Evolutionary conservation across 1,140 invertebrate genomes (phyloP), one percentile per base, ranked within the genome.

Genomic region (Dryas iulia): DNA sequence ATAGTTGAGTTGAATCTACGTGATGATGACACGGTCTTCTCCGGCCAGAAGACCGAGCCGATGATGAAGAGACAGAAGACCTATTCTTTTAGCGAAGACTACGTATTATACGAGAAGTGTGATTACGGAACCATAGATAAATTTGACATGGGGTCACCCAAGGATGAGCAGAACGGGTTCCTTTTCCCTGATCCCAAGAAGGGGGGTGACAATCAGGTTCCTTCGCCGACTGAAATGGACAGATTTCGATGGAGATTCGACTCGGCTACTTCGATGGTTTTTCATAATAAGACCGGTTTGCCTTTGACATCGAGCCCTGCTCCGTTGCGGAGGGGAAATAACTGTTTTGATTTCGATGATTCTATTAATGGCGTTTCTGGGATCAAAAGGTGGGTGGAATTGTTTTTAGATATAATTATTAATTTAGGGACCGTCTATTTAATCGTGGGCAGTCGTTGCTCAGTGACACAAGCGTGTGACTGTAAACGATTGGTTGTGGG

Each of bases 301-400:
- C 97, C 97, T 0, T 89, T 97, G n/a, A 97, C 96, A 1, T 97
- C 96, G 10, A 97, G 96, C 87, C 97, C 97, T 0, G 97, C 97
- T 11, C 97, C 97, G 0, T 86, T 97, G 5, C 82, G 96, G 75
- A 94, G 95, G 83, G 95, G 95, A 1, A 95, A 94, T 69, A 94
- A 94, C 59, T 94, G 95, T 74, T 98, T 98, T 87, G 96, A 97
- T 81, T 98, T 96, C 81, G 97, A 98, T 88, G 96, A 95, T 78
- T 95, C 94, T 28, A 93, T 98, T 53, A 96, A 95, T 77, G 95
- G 94, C 64, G 95, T 96, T 25, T 96, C 95, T 62, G 96, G 96
- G 10, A 97, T 97, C 78, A 96, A 96, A 93, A 97, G 95, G 96
- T 97, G 8, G 21, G 39, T 28, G 2, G 6, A 28, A 28, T 28